These are phyloP conservation scores for Crotalus viridis DNA, from an alignment of 2,113 vertebrate species.

Conservation along the genomic window DNA sequence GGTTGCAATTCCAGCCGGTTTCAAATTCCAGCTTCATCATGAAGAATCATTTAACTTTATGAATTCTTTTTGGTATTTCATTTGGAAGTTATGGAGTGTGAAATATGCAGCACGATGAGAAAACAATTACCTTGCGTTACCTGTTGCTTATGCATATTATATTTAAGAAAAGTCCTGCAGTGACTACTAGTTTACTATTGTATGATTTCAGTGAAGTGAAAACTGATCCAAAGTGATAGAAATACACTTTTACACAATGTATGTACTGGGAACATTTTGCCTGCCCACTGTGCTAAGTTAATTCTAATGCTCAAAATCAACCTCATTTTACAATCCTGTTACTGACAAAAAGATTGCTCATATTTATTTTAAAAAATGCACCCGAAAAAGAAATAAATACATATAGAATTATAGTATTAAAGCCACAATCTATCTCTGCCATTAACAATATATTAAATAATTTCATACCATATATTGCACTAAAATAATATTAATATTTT, in stretches of 20 bases:
- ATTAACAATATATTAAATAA: slow-evolving; percentile 22
- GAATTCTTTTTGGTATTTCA: slow-evolving; percentile 65
- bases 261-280: not conserved
- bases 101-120: slow-evolving; percentile 65
- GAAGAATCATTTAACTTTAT: slow-evolving; percentile 67
- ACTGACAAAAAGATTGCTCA: slow-evolving; percentile 33
- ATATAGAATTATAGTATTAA: not conserved
- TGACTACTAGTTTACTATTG: slow-evolving; percentile 35
- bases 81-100: slow-evolving; percentile 69
- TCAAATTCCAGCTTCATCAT: slow-evolving; percentile 43
- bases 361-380: slow-evolving; percentile 16
- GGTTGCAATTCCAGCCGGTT: slow-evolving; percentile 30
- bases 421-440: not conserved
- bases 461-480: not conserved
- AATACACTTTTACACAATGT: slow-evolving; percentile 26
- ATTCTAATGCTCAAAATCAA: slow-evolving; percentile 36
- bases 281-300: not conserved
- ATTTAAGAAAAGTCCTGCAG: slow-evolving; percentile 28
- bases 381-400: slow-evolving; percentile 9
- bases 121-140: slow-evolving; percentile 69
- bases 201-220: slow-evolving; percentile 37
- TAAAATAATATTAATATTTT: not conserved
- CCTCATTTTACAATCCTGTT: slow-evolving; percentile 28
- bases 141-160: slow-evolving; percentile 54
- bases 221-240: slow-evolving; percentile 32